Percentiles rank a stretch among this genome's conserved stretches.
These are phyloP conservation scores for Cremastinae sp. DNA, from an alignment of 2,888 invertebrate species.

Conservation along the genomic window DNA sequence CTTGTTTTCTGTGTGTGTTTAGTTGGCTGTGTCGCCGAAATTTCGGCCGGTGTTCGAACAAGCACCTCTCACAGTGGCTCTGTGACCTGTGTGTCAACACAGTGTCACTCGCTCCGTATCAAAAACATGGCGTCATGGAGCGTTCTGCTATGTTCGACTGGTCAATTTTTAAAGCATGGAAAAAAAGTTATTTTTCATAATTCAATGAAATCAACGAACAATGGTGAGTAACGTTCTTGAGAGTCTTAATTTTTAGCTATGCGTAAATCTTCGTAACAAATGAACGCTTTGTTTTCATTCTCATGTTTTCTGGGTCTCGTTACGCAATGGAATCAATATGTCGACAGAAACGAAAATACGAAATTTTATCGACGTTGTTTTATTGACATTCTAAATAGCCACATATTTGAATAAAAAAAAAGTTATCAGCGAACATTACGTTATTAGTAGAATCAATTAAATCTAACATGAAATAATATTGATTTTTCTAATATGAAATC, in stretches of 20 bases:
- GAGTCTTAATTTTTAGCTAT: conserved; percentile 60
- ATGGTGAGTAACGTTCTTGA: conserved; percentile 74
- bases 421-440: neutral
- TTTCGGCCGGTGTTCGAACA: too few relatives aligned
- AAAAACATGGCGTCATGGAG: conserved; percentile 87
- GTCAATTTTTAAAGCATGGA: conserved; percentile 73
- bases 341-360: conserved; percentile 9
- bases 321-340: conserved; percentile 56
- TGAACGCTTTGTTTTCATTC: conserved; percentile 34
- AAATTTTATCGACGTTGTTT: conserved; percentile 27
- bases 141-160: conserved; percentile 81
- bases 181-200: conserved; percentile 69
- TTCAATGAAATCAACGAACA: conserved; percentile 63
- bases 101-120: too few relatives aligned
- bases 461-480: too few relatives aligned
- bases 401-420: neutral
- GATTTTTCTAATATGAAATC: too few relatives aligned
- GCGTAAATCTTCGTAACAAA: conserved; percentile 70
- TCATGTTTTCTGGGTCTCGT: conserved; percentile 27
- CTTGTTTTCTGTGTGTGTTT: too few relatives aligned
- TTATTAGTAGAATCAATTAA: too few relatives aligned
- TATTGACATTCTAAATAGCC: neutral
- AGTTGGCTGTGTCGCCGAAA: too few relatives aligned
- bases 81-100: too few relatives aligned
- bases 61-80: too few relatives aligned